Conservation (phyloP, 2,113 vertebrate genomes). For the Nothoprocta perdicaria region DNA sequence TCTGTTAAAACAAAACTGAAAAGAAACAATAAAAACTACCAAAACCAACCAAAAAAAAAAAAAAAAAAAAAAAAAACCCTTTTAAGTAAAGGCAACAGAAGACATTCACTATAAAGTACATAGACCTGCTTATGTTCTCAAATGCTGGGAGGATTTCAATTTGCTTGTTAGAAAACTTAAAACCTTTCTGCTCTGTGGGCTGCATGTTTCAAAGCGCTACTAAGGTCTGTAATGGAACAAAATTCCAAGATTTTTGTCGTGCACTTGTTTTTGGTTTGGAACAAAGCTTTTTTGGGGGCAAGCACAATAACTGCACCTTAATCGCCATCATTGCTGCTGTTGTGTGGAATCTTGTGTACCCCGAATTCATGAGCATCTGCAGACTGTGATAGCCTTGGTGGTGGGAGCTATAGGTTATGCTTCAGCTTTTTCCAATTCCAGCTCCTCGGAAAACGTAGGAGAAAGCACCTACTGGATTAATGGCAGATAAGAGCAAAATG, state of each 20-base stretch:
- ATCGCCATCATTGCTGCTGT: no score
- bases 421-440: not conserved
- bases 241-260: not conserved
- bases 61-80: no score
- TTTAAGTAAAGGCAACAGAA: not conserved
- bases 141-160: not conserved
- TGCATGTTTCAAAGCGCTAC: not conserved
- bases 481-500: not conserved
- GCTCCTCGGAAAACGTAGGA: not conserved
- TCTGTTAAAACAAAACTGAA: not conserved
- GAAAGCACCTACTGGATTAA: not conserved
- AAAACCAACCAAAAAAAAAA: no score
- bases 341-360: accelerated
- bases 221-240: not conserved
- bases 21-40: no score
- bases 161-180: not conserved
- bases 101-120: not conserved
- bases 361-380: not conserved
- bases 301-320: not conserved
- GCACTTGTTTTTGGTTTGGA: accelerated
- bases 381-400: not conserved
- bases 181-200: not conserved
- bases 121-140: not conserved
- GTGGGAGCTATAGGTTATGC: not conserved
- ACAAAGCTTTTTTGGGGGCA: not conserved